Evolutionary conservation across 2,888 invertebrate species (phyloP).

Genomic region (Drosophila mimetica): DNA sequence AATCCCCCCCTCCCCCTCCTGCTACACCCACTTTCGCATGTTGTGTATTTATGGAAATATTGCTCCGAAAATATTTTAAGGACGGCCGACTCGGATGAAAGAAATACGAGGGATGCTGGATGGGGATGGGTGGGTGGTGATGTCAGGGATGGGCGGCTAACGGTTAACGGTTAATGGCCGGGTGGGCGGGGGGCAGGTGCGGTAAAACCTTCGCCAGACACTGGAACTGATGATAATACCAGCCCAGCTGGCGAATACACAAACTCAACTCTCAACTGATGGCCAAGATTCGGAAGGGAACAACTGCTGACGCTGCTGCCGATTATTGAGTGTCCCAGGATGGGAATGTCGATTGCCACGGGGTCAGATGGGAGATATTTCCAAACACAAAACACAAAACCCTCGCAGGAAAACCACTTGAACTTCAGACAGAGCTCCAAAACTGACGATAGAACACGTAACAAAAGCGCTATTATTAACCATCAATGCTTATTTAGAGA

Average conservation of each 20-base stretch:
- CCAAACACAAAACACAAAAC: no score
- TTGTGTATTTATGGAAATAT: constrained; percentile 41
- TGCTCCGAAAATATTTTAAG: constrained; percentile 38
- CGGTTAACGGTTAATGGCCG: neutral
- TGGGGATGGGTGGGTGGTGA: neutral
- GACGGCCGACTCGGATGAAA: constrained; percentile 23
- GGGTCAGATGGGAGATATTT: neutral
- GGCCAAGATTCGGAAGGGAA: neutral
- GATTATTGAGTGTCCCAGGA: constrained; percentile 14
- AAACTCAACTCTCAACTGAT: constrained; percentile 1
- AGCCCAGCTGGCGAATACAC: constrained; percentile 7
- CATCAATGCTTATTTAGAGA: no score
- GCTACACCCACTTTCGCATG: no score
- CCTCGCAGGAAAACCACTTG: neutral
- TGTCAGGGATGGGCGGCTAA: no score
- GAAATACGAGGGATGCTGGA: constrained; percentile 13
- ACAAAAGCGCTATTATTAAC: neutral
- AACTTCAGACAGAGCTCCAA: neutral
- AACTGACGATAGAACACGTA: neutral
- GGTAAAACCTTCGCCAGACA: constrained; percentile 5
- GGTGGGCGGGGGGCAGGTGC: neutral
- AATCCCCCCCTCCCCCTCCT: no score
- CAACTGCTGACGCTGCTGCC: constrained; percentile 23
- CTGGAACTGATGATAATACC: constrained; percentile 22
- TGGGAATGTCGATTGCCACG: neutral